These are phyloP conservation scores for Barnardius zonarius DNA, from an alignment of 2,113 vertebrate species.

Conservation along the genomic window DNA sequence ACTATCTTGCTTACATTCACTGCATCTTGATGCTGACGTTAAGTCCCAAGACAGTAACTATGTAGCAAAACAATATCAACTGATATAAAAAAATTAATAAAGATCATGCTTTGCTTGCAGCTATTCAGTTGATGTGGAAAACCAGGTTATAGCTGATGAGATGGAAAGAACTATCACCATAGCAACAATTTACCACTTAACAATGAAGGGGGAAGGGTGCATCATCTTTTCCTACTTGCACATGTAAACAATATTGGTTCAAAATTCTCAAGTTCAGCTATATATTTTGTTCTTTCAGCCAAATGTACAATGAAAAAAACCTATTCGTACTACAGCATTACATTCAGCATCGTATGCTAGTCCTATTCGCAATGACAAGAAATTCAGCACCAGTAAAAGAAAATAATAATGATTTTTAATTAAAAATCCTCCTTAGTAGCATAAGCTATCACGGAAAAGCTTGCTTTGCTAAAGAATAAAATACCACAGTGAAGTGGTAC, in stretches of 20 bases:
- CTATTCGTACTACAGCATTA: background rate
- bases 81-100: conserved; percentile 48
- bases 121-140: conserved; percentile 79
- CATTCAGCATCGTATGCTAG: background rate
- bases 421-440: background rate
- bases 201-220: conserved; percentile 69
- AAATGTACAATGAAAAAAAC: background rate
- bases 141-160: conserved; percentile 81
- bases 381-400: conserved; percentile 41
- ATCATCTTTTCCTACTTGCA: conserved; percentile 72
- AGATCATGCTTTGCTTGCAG: conserved; percentile 71
- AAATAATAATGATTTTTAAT: background rate
- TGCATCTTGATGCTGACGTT: background rate
- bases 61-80: conserved; percentile 28
- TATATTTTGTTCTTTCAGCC: background rate
- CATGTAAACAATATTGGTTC: conserved; percentile 62
- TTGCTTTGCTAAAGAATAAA: background rate
- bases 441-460: background rate
- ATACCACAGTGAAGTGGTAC: background rate
- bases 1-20: background rate
- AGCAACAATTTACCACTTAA: conserved; percentile 82
- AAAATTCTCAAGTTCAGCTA: conserved; percentile 22
- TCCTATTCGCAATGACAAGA: conserved; percentile 61
- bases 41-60: conserved; percentile 2
- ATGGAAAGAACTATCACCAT: conserved; percentile 80